phyloP scores from a whole-genome alignment of 2,113 vertebrate genomes.

The Mus musculus region DNA sequence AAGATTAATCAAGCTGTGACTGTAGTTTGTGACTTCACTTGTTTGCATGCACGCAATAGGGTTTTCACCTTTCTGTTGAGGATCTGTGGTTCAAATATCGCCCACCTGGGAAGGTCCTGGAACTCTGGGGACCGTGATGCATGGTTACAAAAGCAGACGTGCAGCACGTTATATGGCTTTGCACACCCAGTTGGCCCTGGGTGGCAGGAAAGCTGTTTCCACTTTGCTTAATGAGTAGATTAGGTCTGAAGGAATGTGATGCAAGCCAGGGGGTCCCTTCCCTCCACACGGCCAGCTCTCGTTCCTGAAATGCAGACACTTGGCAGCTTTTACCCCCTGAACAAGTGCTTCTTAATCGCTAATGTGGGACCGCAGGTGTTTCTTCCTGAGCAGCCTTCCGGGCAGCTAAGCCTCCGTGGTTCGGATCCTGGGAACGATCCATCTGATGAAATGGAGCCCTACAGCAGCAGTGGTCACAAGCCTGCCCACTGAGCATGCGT shows the following conservation, averaged over 20 bases:
- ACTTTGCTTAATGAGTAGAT: conserved; percentile 39
- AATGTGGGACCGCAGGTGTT: neutral
- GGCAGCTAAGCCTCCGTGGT: neutral
- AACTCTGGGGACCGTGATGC: accelerated
- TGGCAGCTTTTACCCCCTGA: neutral
- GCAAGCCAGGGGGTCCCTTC: neutral
- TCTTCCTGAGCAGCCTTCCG: neutral
- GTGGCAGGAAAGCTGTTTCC: conserved; percentile 44
- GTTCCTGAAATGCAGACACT: neutral
- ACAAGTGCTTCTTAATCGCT: conserved; percentile 32
- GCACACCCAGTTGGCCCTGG: neutral
- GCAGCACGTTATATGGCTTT: accelerated
- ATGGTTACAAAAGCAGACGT: neutral
- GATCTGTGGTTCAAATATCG: neutral
- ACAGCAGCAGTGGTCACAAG: neutral
- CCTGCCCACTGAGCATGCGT: neutral
- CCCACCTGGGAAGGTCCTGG: neutral
- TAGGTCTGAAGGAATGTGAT: neutral
- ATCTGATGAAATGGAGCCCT: neutral
- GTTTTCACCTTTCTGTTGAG: neutral
- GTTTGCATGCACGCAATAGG: neutral
- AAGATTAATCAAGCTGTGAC: neutral
- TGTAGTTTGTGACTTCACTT: neutral
- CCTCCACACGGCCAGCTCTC: neutral
- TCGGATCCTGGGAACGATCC: neutral